These are phyloP conservation scores for Drosophila sproati DNA, from an alignment of 1,140 invertebrate genomes.

Conservation along the genomic window DNA sequence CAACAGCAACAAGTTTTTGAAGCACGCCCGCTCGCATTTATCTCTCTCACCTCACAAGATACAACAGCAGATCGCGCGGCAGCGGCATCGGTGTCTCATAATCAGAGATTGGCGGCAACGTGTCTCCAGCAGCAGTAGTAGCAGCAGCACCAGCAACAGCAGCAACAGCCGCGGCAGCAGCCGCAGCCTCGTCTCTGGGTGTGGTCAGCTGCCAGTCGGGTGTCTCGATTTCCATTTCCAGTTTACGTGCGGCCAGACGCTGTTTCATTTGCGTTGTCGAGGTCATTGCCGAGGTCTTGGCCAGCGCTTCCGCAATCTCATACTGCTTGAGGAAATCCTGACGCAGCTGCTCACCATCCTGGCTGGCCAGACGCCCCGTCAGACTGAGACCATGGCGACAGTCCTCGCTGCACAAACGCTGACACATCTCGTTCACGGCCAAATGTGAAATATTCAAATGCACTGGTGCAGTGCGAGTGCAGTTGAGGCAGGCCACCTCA, in stretches of 20 bases:
- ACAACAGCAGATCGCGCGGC: slow-evolving; percentile 87
- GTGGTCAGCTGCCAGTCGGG: slow-evolving; percentile 49
- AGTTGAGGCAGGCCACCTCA: slow-evolving; percentile 63
- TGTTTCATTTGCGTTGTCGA: slow-evolving; percentile 85
- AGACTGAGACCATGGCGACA: slow-evolving; percentile 67
- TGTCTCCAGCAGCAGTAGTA: slow-evolving; percentile 58
- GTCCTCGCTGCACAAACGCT: slow-evolving; percentile 65
- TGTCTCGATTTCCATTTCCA: slow-evolving; percentile 85
- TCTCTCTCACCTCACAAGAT: slow-evolving; percentile 87
- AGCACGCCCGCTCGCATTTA: slow-evolving; percentile 16
- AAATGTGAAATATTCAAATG: slow-evolving; percentile 25
- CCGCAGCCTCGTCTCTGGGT: slow-evolving; percentile 42
- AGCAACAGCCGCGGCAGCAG: slow-evolving; percentile 11
- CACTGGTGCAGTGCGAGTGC: slow-evolving; percentile 42
- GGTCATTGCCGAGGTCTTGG: slow-evolving; percentile 86
- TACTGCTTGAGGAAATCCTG: slow-evolving; percentile 85
- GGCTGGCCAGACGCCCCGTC: slow-evolving; percentile 46
- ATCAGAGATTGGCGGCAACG: slow-evolving; percentile 67
- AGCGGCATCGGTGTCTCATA: slow-evolving; percentile 86
- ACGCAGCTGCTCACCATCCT: slow-evolving; percentile 45
- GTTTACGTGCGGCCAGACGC: slow-evolving; percentile 85
- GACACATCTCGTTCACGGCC: slow-evolving; percentile 78
- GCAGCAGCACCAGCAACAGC: slow-evolving; percentile 29
- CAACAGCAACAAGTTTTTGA: slow-evolving; percentile 51
- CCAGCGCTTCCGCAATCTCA: slow-evolving; percentile 86